A percentile compares a stretch with the other conserved stretches of the same genome.
Conservation (phyloP, 92 coral and sea anemone genomes). For the Actinostola sp. region DNA sequence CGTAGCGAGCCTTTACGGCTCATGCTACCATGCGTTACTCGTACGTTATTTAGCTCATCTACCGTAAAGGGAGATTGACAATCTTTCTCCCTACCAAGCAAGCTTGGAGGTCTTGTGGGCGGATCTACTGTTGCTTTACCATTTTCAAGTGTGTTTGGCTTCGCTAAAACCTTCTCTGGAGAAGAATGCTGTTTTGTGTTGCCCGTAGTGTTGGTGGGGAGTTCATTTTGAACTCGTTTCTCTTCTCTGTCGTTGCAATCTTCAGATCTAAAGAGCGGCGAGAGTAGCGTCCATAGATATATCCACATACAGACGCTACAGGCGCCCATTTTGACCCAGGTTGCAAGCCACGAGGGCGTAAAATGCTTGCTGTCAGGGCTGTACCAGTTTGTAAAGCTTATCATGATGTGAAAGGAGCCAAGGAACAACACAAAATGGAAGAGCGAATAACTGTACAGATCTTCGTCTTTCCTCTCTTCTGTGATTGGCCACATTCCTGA, state of each 20-base stretch:
- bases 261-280: conserved; percentile 58
- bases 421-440: conserved; percentile 77
- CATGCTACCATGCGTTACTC: conserved; percentile 45
- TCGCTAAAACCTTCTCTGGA: not conserved
- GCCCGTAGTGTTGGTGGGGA: not conserved
- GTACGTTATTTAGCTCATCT: not conserved
- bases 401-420: conserved; percentile 69
- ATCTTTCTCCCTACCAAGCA: not conserved
- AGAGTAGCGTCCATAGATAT: conserved; percentile 75
- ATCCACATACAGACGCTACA: conserved; percentile 81
- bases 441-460: conserved; percentile 61
- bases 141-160: not conserved
- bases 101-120: not conserved
- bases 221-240: not conserved
- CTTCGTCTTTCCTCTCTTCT: not conserved
- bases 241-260: not conserved
- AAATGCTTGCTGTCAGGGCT: conserved; percentile 50
- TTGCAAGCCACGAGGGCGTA: conserved; percentile 80
- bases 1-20: conserved; percentile 23
- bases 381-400: conserved; percentile 87
- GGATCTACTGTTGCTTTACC: not conserved
- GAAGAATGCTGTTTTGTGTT: not conserved
- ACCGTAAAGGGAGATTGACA: not conserved
- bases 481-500: conserved; percentile 29
- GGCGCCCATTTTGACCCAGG: conserved; percentile 81